These are phyloP conservation scores for Drosophila arawakana DNA, from an alignment of 1,140 invertebrate species.

Conservation along the genomic window DNA sequence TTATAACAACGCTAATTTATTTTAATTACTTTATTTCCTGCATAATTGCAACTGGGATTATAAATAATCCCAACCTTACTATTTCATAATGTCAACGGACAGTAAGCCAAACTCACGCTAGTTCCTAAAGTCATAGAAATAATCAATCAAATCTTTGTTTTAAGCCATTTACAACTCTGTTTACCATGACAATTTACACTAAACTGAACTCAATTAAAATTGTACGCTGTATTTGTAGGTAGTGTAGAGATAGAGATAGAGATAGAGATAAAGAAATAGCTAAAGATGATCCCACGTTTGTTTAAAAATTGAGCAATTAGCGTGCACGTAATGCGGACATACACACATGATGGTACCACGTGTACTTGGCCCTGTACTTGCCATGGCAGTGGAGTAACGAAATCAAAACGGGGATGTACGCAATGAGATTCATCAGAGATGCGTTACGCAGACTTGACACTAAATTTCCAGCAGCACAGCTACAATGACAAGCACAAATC, in stretches of 20 bases:
- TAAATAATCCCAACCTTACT: too few species aligned
- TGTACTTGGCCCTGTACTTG: conserved; percentile 8
- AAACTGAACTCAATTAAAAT: not conserved
- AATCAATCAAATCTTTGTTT: not conserved
- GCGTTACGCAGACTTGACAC: conserved; percentile 51
- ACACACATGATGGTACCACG: not conserved
- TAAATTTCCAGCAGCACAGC: conserved; percentile 46
- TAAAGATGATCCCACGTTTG: conserved; percentile 15
- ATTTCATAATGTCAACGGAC: too few species aligned
- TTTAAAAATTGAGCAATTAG: conserved; percentile 22
- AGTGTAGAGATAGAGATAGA: too few species aligned
- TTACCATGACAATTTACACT: not conserved
- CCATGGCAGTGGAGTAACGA: conserved; percentile 15
- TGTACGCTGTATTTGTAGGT: not conserved
- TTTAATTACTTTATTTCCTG: too few species aligned
- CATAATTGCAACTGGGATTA: too few species aligned
- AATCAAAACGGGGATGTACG: conserved; percentile 17
- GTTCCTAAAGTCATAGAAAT: not conserved
- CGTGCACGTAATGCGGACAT: conserved; percentile 22
- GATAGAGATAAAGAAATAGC: too few species aligned
- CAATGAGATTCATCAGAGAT: conserved; percentile 46
- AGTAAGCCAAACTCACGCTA: not conserved
- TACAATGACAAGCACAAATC: conserved; percentile 54
- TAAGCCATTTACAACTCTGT: not conserved
- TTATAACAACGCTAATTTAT: not conserved